Evolutionary conservation across 2,888 invertebrate genomes (phyloP).

Genomic region (Willowsia nigromaculata): DNA sequence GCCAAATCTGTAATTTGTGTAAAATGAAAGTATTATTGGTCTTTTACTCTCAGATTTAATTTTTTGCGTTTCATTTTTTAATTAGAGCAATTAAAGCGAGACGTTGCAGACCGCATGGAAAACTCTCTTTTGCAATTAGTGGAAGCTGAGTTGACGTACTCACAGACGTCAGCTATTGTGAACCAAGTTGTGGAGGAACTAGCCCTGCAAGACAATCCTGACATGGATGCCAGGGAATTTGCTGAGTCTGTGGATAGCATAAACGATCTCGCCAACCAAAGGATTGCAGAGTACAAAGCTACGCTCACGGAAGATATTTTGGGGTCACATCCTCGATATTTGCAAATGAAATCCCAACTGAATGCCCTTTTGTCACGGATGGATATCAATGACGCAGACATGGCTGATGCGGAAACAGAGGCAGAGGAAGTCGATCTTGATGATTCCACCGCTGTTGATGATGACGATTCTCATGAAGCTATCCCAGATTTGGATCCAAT

Average conservation of each 20-base stretch:
- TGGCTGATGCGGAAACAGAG: neutral
- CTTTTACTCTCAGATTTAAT: neutral
- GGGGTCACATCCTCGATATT: conserved; percentile 7
- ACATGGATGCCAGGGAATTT: conserved; percentile 39
- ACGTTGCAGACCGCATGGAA: conserved; percentile 17
- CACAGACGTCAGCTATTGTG: conserved; percentile 27
- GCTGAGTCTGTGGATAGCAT: conserved; percentile 30
- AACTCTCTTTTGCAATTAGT: conserved; percentile 27
- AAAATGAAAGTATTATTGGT: neutral
- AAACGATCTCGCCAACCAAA: neutral
- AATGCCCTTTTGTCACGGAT: neutral
- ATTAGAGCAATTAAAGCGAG: neutral
- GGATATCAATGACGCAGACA: neutral
- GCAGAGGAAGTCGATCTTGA: conserved; percentile 43
- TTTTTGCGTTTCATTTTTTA: neutral
- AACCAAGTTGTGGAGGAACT: conserved; percentile 57
- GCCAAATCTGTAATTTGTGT: neutral
- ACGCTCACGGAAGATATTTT: conserved; percentile 12
- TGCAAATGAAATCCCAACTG: neutral
- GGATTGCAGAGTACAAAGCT: conserved; percentile 34
- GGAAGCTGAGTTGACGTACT: conserved; percentile 47
- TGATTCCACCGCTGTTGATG: neutral
- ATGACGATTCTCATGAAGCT: neutral
- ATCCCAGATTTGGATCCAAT: conserved; percentile 68
- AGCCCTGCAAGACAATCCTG: conserved; percentile 25